These are phyloP conservation scores for Sturnira hondurensis DNA, from an alignment of 2,113 vertebrate genomes.

Conservation along the genomic window DNA sequence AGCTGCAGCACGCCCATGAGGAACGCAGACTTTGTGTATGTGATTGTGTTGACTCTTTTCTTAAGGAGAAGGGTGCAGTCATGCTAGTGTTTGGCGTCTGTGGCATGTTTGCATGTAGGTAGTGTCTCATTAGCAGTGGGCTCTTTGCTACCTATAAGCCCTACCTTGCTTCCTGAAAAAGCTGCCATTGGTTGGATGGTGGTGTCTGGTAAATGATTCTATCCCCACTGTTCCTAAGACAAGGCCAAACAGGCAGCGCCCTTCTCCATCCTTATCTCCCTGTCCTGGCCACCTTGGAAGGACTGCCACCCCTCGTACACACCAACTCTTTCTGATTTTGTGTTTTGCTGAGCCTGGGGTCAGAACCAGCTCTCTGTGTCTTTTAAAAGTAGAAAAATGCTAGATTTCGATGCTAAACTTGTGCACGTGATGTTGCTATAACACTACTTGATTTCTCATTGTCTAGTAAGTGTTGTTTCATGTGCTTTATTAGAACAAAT, in stretches of 20 bases:
- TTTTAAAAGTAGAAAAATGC: conserved; percentile 23
- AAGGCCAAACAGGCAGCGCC: not conserved
- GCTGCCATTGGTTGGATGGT: not conserved
- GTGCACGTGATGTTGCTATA: conserved; percentile 46
- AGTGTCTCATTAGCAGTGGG: not conserved
- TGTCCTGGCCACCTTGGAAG: not conserved
- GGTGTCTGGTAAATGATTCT: not conserved
- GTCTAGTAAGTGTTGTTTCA: conserved; percentile 25
- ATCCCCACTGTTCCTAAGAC: not conserved
- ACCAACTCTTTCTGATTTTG: not conserved
- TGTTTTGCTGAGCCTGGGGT: not conserved
- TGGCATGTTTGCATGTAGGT: not conserved
- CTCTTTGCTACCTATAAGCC: not conserved
- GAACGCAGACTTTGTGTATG: conserved; percentile 95
- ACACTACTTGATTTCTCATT: conserved; percentile 38
- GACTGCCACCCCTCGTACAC: conserved; percentile 1
- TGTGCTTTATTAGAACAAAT: conserved; percentile 39
- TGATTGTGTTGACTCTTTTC: conserved; percentile 55
- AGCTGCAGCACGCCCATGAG: conserved; percentile 91
- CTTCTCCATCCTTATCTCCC: not conserved
- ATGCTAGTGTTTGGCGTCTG: conserved; percentile 20
- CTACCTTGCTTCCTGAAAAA: not conserved
- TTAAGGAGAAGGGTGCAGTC: not conserved
- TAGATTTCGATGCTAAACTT: not conserved
- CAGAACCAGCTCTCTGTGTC: not conserved